These are phyloP conservation scores for Zonitis immaculata DNA, from an alignment of 2,888 invertebrate genomes.

Conservation along the genomic window DNA sequence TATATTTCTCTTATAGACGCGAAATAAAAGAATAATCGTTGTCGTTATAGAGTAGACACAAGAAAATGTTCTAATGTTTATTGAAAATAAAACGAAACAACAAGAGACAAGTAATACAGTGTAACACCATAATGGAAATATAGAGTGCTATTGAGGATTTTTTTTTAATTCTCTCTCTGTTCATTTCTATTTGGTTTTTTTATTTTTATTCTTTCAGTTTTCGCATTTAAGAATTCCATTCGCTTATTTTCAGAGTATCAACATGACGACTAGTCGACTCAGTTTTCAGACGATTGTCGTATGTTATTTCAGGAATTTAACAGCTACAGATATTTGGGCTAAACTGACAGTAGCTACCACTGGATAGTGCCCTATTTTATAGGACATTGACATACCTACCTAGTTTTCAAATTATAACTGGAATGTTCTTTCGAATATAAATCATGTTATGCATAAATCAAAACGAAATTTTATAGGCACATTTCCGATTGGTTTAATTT, in stretches of 20 bases:
- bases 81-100: conserved; percentile 17
- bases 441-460: too few species aligned
- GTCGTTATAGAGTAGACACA: conserved; percentile 12
- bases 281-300: conserved; percentile 42
- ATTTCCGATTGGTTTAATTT: too few species aligned
- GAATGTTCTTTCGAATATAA: too few species aligned
- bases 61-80: conserved; percentile 25
- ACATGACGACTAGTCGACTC: too few species aligned
- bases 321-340: conserved; percentile 36
- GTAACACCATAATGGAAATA: not conserved
- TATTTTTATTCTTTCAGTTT: not conserved
- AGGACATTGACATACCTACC: not conserved
- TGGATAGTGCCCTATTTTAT: too few species aligned
- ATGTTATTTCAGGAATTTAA: conserved; percentile 44
- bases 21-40: not conserved
- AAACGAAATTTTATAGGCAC: not conserved
- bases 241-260: not conserved
- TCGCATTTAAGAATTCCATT: not conserved
- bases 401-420: too few species aligned
- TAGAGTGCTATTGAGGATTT: too few species aligned
- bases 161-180: too few species aligned
- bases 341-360: not conserved
- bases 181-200: too few species aligned
- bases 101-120: not conserved
- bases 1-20: not conserved